Percentiles rank a stretch among this genome's conserved stretches.
phyloP scores from a whole-genome alignment of 2,888 invertebrate species.

The Zaprionus bogoriensis region DNA sequence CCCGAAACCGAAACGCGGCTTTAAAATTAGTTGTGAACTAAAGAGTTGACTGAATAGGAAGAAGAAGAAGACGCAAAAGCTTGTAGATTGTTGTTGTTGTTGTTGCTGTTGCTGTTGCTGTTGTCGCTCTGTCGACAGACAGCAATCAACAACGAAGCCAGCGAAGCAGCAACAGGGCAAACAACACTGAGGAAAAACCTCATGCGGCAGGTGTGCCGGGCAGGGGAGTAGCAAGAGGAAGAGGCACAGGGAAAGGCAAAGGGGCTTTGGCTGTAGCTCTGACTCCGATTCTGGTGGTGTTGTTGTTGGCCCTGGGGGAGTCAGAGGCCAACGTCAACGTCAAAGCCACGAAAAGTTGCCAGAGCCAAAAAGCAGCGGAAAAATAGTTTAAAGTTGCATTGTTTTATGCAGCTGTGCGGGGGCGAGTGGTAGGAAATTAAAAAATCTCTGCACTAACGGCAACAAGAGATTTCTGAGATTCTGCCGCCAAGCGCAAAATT shows the following conservation, averaged over 20 bases:
- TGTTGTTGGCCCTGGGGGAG: slow-evolving; percentile 39
- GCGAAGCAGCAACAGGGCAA: slow-evolving; percentile 68
- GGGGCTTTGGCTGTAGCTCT: no score
- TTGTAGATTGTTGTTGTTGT: slow-evolving; percentile 2
- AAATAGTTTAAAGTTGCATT: slow-evolving; percentile 69
- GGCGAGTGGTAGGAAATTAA: slow-evolving; percentile 23
- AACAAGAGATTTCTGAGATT: slow-evolving; percentile 8
- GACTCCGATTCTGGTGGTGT: no score
- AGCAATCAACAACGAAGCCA: slow-evolving; percentile 73
- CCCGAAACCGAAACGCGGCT: slow-evolving; percentile 18
- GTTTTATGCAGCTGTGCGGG: slow-evolving; percentile 43
- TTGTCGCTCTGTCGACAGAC: slow-evolving; percentile 50
- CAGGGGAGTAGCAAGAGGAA: neutral
- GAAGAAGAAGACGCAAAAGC: neutral
- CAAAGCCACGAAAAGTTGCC: slow-evolving; percentile 51
- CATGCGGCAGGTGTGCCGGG: neutral
- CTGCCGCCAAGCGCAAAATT: slow-evolving; percentile 60
- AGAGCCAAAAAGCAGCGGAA: slow-evolving; percentile 22
- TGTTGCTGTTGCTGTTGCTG: slow-evolving; percentile 14
- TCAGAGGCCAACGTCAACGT: slow-evolving; percentile 37
- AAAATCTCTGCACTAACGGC: no score
- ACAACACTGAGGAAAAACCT: slow-evolving; percentile 47
- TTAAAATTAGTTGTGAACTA: slow-evolving; percentile 34
- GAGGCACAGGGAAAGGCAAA: neutral
- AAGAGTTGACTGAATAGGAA: neutral